Evolutionary conservation across 2,113 vertebrate species (phyloP).

Genomic region (Pelecanoides urinatrix): DNA sequence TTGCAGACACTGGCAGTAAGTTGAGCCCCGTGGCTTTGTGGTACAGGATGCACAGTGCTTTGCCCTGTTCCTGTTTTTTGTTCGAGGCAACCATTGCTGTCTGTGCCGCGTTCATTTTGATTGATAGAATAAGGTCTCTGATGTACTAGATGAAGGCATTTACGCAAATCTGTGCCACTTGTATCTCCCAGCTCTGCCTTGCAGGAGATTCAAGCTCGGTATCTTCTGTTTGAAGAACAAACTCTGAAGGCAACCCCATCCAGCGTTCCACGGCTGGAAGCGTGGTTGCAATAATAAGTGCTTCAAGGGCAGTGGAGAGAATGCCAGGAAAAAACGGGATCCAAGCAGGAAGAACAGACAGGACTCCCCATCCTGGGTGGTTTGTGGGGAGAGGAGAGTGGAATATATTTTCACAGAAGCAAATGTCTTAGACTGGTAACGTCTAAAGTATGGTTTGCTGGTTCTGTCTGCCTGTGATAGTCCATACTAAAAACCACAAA

Average conservation of each 20-base stretch:
- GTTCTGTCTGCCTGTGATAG: not conserved
- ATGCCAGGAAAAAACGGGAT: not conserved
- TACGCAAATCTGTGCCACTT: not conserved
- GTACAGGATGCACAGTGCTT: not conserved
- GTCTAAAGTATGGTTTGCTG: not conserved
- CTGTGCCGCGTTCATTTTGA: not conserved
- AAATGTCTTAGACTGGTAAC: not conserved
- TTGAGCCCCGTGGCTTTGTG: fast-evolving
- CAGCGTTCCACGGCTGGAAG: not conserved
- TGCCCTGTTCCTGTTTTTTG: not conserved
- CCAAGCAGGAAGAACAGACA: not conserved
- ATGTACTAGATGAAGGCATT: not conserved
- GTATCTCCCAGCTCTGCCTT: not conserved
- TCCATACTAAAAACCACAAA: not conserved
- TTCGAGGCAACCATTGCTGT: not conserved
- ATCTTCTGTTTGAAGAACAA: not conserved
- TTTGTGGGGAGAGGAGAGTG: not conserved
- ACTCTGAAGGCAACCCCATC: not conserved
- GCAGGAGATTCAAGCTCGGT: not conserved
- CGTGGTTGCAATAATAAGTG: not conserved
- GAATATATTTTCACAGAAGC: not conserved
- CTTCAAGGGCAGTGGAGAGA: not conserved
- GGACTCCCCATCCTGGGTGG: not conserved
- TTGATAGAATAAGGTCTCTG: not conserved
- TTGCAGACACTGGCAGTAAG: not conserved